Evolutionary conservation across 2,797 vertebrate species (phyloP).

Genomic region (Arrhamphus sclerolepis): DNA sequence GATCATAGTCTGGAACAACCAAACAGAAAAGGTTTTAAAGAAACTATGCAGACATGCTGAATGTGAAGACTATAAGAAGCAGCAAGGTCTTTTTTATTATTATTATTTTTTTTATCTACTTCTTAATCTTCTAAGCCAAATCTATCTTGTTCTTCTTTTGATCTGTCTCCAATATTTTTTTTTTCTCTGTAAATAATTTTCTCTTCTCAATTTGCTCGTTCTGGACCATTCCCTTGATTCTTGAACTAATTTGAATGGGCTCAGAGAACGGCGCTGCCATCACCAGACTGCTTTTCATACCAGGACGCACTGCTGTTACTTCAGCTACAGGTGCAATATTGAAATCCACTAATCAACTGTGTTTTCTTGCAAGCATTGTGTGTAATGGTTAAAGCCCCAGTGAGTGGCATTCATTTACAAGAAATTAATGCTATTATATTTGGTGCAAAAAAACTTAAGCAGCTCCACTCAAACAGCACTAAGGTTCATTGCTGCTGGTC

Average conservation of each 20-base stretch:
- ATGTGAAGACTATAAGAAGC: constrained; percentile 11
- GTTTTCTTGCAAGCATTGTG: no score
- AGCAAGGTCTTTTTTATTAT: constrained; percentile 13
- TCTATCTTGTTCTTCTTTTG: no score
- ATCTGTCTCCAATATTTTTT: not conserved
- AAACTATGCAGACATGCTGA: constrained; percentile 61
- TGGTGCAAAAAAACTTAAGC: no score
- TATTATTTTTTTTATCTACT: no score
- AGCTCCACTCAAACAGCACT: no score
- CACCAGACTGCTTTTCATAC: constrained; percentile 80
- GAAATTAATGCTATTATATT: no score
- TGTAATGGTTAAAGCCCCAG: not conserved
- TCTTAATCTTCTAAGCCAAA: no score
- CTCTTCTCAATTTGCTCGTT: constrained; percentile 6
- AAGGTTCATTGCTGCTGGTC: no score
- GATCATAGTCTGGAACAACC: constrained; percentile 83
- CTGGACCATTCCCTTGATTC: constrained; percentile 9
- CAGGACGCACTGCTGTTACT: constrained; percentile 51
- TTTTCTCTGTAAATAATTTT: not conserved
- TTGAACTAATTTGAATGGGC: not conserved
- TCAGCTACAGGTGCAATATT: constrained; percentile 73
- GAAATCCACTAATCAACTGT: not conserved
- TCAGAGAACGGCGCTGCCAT: constrained; percentile 57
- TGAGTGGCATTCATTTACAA: no score
- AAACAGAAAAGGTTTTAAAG: constrained; percentile 76